Evolutionary conservation across 2,888 invertebrate species (phyloP), one percentile per base, ranked within the genome.

Genomic region (Eristalinus sepulchralis): DNA sequence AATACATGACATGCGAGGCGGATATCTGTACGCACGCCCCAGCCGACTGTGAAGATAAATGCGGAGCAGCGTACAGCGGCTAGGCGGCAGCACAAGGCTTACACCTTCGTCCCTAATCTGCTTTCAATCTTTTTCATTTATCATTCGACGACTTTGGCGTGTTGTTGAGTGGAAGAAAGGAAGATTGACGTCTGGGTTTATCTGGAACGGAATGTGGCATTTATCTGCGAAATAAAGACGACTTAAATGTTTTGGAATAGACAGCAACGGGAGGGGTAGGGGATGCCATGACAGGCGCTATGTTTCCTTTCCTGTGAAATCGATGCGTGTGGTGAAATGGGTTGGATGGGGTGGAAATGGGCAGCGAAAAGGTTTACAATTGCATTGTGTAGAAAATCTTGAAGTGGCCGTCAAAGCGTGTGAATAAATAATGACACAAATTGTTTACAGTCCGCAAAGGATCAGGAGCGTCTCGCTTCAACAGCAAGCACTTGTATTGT

Each of bases 71-170:
- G 13, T 39, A 39, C 2, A 47, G n/a, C 8, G 47, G 17, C 47
- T 47, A 47, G 47, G 17, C 9, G 47, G 8, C 17, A 8, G n/a
- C n/a, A n/a, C n/a, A 17, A 47, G 47, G 57, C 24, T 53, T n/a
- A 24, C 22, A 55, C 57, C 22, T 57, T 57, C 57, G 24, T 24
- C 39, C 24, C 22, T 57, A 57, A 57, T 57, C 57, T 24, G 22
- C 11, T 22, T n/a, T 57, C 10, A 70, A 62, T 31, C 31, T 72
- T 72, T 71, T 71, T 60, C 71, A 62, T 71, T 71, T 72, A 72
- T 72, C 71, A 47, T 59, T 59, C 57, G 57, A 36, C 22, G 62
- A 31, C 31, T 72, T 4, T 24, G 20, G 9, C 33, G 33, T 36
- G n/a, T 27, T 57, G 36, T 24, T 70, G 33, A 13, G 9, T 6